Percentiles rank a stretch among this genome's conserved stretches.
These are phyloP conservation scores for Nasua narica DNA, from an alignment of 2,797 vertebrate genomes.

Conservation along the genomic window DNA sequence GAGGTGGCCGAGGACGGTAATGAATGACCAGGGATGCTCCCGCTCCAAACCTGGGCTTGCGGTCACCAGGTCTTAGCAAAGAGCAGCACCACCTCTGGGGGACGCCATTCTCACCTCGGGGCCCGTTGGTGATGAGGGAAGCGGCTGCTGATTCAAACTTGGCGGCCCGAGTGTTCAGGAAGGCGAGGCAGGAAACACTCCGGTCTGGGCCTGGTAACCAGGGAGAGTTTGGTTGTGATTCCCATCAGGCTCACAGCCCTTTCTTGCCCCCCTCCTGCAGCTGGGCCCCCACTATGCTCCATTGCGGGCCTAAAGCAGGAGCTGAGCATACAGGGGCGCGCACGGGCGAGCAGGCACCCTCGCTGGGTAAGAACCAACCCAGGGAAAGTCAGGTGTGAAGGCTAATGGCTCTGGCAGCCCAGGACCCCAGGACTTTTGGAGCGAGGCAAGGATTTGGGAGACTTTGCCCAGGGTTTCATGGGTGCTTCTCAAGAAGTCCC, in stretches of 20 bases:
- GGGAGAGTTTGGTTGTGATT: background rate
- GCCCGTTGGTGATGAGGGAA: slow-evolving; percentile 81
- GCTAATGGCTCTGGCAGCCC: background rate
- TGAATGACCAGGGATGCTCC: background rate
- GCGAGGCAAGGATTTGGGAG: background rate
- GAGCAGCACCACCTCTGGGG: accelerated
- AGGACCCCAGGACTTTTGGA: background rate
- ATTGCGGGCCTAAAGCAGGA: no score
- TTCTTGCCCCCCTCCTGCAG: background rate
- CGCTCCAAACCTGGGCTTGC: background rate
- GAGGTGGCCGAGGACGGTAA: accelerated
- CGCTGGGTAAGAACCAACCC: background rate
- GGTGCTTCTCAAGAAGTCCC: background rate
- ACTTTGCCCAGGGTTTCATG: background rate
- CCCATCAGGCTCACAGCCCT: background rate
- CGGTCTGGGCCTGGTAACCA: slow-evolving; percentile 72
- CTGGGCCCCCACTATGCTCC: accelerated
- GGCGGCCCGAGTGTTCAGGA: slow-evolving; percentile 77
- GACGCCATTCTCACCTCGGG: slow-evolving; percentile 73
- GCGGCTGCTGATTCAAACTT: slow-evolving; percentile 66
- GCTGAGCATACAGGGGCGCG: background rate
- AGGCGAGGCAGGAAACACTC: slow-evolving; percentile 80
- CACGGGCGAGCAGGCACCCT: background rate
- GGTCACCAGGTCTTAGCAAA: background rate
- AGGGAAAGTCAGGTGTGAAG: background rate